These are phyloP conservation scores for Syngnathus scovelli DNA, from an alignment of 2,113 vertebrate genomes.

Conservation along the genomic window DNA sequence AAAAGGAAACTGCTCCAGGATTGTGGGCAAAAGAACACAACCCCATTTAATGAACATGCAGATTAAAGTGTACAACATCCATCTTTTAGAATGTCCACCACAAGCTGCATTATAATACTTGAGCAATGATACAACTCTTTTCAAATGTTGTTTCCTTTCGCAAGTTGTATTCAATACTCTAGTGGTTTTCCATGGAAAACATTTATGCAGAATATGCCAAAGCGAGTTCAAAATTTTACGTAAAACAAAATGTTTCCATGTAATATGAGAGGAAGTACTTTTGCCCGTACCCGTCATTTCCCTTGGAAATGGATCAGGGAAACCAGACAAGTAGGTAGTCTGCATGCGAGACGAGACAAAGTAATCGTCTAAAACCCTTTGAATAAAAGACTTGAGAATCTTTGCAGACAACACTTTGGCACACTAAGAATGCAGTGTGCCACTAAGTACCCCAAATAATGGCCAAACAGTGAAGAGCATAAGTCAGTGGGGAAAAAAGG, in stretches of 20 bases:
- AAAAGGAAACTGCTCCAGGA: no score
- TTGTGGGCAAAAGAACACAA: no score
- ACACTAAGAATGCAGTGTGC: constrained; percentile 1
- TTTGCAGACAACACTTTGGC: not conserved
- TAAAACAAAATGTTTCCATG: constrained; percentile 9
- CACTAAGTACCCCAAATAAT: constrained; percentile 24
- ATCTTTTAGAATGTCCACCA: constrained; percentile 22
- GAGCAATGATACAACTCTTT: constrained; percentile 39
- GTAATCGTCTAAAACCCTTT: not conserved
- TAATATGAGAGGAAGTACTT: constrained; percentile 15
- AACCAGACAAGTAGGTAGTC: constrained; percentile 16
- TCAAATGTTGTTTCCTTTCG: constrained; percentile 32
- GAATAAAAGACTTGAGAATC: constrained; percentile 13
- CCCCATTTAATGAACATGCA: not conserved
- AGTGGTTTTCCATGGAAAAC: constrained; percentile 39
- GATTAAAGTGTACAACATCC: not conserved
- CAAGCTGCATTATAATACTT: constrained; percentile 42
- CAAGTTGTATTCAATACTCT: constrained; percentile 41
- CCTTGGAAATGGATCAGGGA: constrained; percentile 5
- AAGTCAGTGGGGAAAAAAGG: constrained; percentile 9
- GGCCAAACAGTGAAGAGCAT: constrained; percentile 32
- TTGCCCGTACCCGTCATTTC: constrained; percentile 23
- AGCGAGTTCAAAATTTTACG: not conserved
- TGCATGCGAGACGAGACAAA: not conserved
- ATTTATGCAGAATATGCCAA: not conserved